Evolutionary conservation across 1,140 invertebrate species (phyloP), one percentile per base, ranked within the genome.

Genomic region (Semibalanus balanoides): DNA sequence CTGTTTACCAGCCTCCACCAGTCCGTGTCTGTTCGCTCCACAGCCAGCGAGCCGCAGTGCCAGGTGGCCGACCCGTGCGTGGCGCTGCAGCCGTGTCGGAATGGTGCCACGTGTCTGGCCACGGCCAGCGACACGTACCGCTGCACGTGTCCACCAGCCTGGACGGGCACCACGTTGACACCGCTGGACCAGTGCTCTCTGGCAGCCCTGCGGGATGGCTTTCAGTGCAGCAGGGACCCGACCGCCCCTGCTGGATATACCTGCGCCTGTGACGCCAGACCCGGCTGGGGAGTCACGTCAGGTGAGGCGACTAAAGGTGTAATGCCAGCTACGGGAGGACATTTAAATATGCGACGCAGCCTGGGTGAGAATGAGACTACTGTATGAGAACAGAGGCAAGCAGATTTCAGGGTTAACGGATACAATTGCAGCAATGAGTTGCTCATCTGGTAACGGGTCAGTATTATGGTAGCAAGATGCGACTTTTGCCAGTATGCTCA

Each of bases 41-140:
- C 35, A 64, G 51, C 51, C 51, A 64, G 51, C 51, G 51, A 64
- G 51, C 51, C 51, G 1, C 51, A 64, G 51, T 64, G 51, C 51
- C 14, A 64, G 51, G 51, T 64, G 22, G 51, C 51, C 51, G 51
- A 64, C 22, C 51, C 51, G 51, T 64, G 51, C 51, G 22, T 64
- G 22, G 51, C 51, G 3, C 51, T 64, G 11, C 90, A 91, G 74
- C 95, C 95, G 1, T 98, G 96, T 86, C 87, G 88, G 76, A 97
- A 98, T 84, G 93, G 93, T 70, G 96, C 95, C 78, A 94, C 93
- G 77, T 98, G 96, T 85, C 92, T 92, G 83, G 98, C 98, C 85
- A 96, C 94, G 78, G 93, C 92, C 64, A 90, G 93, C 79, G 94
- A 93, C 25, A 90, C 90, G 74, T 98, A 96, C 87, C 95, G 94